A percentile compares a stretch with the other conserved stretches of the same genome.
phyloP scores from a whole-genome alignment of 2,113 vertebrate genomes.

The Cathartes aura region DNA sequence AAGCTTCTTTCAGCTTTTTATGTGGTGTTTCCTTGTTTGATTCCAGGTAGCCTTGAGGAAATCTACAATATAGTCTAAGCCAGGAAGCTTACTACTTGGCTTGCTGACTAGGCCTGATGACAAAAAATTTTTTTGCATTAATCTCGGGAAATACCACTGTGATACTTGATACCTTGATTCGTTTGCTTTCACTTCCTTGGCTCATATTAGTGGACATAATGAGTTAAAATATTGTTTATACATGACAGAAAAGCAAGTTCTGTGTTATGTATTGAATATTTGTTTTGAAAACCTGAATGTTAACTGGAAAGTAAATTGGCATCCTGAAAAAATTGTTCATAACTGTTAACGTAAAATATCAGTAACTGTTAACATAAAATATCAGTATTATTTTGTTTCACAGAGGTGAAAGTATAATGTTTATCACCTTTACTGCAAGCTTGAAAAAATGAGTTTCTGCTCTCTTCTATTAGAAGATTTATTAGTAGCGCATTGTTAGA shows the following conservation, averaged over 20 bases:
- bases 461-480: neutral
- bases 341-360: neutral
- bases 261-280: neutral
- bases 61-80: neutral
- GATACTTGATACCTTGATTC: conserved; percentile 13
- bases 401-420: neutral
- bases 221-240: neutral
- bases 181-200: neutral
- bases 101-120: neutral
- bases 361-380: neutral
- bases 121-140: neutral
- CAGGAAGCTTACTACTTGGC: neutral
- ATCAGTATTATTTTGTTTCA: neutral
- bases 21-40: neutral
- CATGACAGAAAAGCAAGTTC: neutral
- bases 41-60: neutral
- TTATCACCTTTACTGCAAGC: neutral
- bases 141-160: neutral
- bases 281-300: neutral
- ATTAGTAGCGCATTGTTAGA: neutral
- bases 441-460: neutral
- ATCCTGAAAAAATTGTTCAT: neutral
- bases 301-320: neutral
- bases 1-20: neutral
- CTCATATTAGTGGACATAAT: neutral